Base-by-base conservation (phyloP, 2,113 vertebrate species). In the Pseudonaja textilis region DNA sequence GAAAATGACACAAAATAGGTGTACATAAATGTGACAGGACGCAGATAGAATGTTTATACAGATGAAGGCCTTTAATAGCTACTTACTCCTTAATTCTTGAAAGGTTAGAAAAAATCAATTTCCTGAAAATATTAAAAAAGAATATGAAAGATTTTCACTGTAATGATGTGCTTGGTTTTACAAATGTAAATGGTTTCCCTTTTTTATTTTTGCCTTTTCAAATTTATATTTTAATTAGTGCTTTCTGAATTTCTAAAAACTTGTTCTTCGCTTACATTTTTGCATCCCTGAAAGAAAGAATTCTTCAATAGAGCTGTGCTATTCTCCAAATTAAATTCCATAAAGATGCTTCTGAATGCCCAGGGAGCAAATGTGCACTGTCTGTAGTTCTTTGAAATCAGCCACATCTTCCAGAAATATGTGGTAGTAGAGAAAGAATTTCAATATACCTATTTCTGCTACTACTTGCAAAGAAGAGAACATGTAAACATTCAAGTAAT, bases 61-160 rank as follows among this genome's bases (percentile, higher is more conserved):
- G 61, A 45, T 10, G 26, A 59, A 55, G 61, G 45, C 25, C 45
- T 18, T 69, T 64, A 55, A 8, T 25, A 3, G 85, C 26, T 11
- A 29, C 26, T 45, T 52, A 52, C 86, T 23, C 8, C 4, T 85
- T 55, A 8, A 92, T 88, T 91, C 93, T 94, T 94, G 89, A 85
- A 94, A 92, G 92, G 95, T 95, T 94, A 94, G 87, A 64, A 0
- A 0, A 92, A 93, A 93, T 90, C 59, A 29, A 8, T 86, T n/a
- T 57, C 54, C 29, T 59, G 81, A 57, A 86, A 86, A 91, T 57
- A 23, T 57, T 59, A 57, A 69, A 20, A 47, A 59, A 81, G 23
- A 56, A 56, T 90, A 55, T 50, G 59, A 39, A 54, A 22, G 26
- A 9, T 26, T 56, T 91, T 25, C 23, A 54, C 20, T 55, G 14